These are phyloP conservation scores for Ophion ellenae DNA, from an alignment of 2,888 invertebrate species.

Conservation along the genomic window DNA sequence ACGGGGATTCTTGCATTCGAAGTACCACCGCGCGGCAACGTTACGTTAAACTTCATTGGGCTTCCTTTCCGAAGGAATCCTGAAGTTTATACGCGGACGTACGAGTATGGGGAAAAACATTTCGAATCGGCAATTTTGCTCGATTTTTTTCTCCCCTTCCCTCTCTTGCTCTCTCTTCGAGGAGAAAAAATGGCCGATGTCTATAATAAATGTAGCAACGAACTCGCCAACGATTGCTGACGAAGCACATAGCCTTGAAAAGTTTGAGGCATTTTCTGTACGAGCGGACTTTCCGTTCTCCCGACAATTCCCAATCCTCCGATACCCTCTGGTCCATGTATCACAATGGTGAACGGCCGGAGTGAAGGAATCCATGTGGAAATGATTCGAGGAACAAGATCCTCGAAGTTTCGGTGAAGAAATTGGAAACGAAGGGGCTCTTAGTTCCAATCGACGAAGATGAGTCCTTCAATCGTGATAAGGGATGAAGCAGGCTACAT, in stretches of 20 bases:
- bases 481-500: too few relatives aligned
- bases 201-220: too few relatives aligned
- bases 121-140: not conserved
- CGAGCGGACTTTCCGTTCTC: too few relatives aligned
- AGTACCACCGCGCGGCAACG: slow-evolving; percentile 15
- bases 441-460: too few relatives aligned
- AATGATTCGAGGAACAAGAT: not conserved
- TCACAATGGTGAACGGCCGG: not conserved
- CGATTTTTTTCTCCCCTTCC: slow-evolving; percentile 5
- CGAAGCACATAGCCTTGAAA: slow-evolving; percentile 52
- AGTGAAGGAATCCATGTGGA: not conserved
- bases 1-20: slow-evolving; percentile 32
- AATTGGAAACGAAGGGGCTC: not conserved
- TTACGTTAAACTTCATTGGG: slow-evolving; percentile 43
- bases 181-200: too few relatives aligned
- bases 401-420: not conserved
- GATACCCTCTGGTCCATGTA: not conserved
- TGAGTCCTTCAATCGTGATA: too few relatives aligned
- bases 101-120: not conserved
- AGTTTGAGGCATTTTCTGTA: slow-evolving; percentile 32
- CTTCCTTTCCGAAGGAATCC: slow-evolving; percentile 8
- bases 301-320: too few relatives aligned
- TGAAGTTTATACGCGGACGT: slow-evolving; percentile 2
- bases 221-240: slow-evolving; percentile 36
- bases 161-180: not conserved